Evolutionary conservation across 2,888 invertebrate species (phyloP), one percentile per base, ranked within the genome.

Genomic region (Polydrusus cervinus): DNA sequence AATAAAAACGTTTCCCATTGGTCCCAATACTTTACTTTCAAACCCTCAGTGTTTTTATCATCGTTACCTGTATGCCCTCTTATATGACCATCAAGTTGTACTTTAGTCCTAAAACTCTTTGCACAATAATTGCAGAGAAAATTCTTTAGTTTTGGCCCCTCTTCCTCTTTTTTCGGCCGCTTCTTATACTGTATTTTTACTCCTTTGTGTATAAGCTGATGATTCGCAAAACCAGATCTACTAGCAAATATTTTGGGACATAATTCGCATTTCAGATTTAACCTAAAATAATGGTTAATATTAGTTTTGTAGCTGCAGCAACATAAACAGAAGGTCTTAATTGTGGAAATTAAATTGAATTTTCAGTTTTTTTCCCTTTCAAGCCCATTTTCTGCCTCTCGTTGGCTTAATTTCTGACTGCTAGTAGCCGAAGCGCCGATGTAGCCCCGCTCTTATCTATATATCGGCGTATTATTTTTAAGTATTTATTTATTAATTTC

Each of bases 181-280:
- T 75, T 78, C 71, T 77, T 78, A 55, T 78, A 78, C 25, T 73
- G 72, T 47, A 78, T 79, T 72, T 80, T 80, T 3, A 78, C 64
- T 25, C 80, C 80, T 72, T 80, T 65, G 62, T 80, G 80, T 9
- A 80, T 80, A 8, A 80, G 76, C 57, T 78, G 77, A 65, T 80
- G 80, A 65, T 80, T 80, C 14, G 78, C 78, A 75, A 75, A 80
- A 18, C 80, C 80, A 3, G 79, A 80, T 66, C 80, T 70, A 53
- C 80, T 80, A 11, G 79, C 80, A 70, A 80, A 80, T 34, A 80
- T 67, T 79, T 80, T 80, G 0, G 78, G 79, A 57, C 80, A 80
- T 14, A 73, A 68, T 49, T 79, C 75, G 47, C 80, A 80, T 71
- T 79, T 70, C 11, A 80, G 43, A 66, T 77, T 78, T n/a, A 80